Base-by-base conservation (phyloP, 2,797 vertebrate genomes). In the Notamacropus eugenii region DNA sequence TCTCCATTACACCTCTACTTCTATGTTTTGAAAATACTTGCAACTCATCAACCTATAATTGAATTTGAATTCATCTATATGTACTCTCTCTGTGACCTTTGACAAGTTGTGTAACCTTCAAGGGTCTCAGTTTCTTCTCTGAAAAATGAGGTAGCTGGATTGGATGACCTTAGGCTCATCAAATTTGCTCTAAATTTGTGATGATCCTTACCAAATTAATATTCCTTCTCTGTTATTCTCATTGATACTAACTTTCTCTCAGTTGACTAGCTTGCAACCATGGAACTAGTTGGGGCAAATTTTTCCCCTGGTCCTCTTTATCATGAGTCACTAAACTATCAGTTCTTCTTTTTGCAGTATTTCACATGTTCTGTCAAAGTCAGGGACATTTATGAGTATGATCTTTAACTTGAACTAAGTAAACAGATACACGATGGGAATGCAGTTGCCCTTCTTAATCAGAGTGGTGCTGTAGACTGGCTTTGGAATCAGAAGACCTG, bases 1-100 rank as follows among this genome's bases (percentile, higher is more conserved):
- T 46, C n/a, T 97, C 96, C 98, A 92, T 95, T 91, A 92, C 96
- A 74, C 97, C 97, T 97, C 90, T 46, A 27, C 40, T 46, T 46
- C 40, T 82, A 3, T 82, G 74, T 82, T 9, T 82, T 82, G 74
- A 82, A 82, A 82, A 82, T 27, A 82, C 22, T 82, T 82, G 22
- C 46, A 46, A 82, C 40, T 82, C 67, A 3, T 74, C 74, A 82
- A 46, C 46, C 74, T 82, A 27, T 82, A 46, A 82, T 46, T 46
- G 22, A 82, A 82, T 82, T 82, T 82, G 40, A 82, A 46, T 82
- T 82, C 67, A 82, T 82, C 40, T 82, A 27, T 16, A 40, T n/a
- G 40, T 40, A 74, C 19, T 40, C n/a, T n/a, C 67, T 40, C n/a
- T 46, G 74, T 24, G 40, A 82, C 62, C n/a, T 74, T 62, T 29